Conservation (phyloP, 2,113 vertebrate genomes). For the Arvicanthis niloticus region DNA sequence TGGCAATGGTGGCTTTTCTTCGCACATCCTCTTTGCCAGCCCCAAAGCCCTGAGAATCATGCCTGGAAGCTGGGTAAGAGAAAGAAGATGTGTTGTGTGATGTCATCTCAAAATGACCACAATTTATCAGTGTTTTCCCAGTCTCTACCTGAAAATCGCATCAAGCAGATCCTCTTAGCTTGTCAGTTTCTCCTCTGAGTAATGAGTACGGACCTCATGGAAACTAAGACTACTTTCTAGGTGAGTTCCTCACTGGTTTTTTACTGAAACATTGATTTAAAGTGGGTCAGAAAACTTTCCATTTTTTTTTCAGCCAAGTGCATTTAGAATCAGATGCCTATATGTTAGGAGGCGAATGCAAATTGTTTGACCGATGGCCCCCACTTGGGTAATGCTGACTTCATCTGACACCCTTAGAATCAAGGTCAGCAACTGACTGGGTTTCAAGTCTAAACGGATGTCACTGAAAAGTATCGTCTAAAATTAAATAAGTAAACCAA, state of each 20-base stretch:
- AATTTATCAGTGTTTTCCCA: conserved; percentile 52
- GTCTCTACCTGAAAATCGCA: not conserved
- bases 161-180: not conserved
- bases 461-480: conserved; percentile 67
- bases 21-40: not conserved
- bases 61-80: conserved; percentile 35
- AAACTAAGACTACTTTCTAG: conserved; percentile 75
- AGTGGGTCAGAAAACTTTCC: conserved; percentile 86
- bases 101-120: not conserved
- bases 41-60: not conserved
- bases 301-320: conserved; percentile 66
- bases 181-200: conserved; percentile 81
- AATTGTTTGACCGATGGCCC: conserved; percentile 61
- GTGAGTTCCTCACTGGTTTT: conserved; percentile 75
- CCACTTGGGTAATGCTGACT: conserved; percentile 73
- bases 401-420: conserved; percentile 69
- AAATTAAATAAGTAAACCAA: conserved; percentile 75
- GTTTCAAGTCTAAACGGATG: conserved; percentile 73
- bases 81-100: conserved; percentile 22
- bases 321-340: conserved; percentile 35
- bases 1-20: not conserved
- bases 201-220: conserved; percentile 79
- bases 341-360: conserved; percentile 59
- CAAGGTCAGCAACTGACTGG: conserved; percentile 77
- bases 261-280: conserved; percentile 87